These are phyloP conservation scores for Gymnocypris eckloni DNA, from an alignment of 2,797 vertebrate genomes.

Conservation along the genomic window DNA sequence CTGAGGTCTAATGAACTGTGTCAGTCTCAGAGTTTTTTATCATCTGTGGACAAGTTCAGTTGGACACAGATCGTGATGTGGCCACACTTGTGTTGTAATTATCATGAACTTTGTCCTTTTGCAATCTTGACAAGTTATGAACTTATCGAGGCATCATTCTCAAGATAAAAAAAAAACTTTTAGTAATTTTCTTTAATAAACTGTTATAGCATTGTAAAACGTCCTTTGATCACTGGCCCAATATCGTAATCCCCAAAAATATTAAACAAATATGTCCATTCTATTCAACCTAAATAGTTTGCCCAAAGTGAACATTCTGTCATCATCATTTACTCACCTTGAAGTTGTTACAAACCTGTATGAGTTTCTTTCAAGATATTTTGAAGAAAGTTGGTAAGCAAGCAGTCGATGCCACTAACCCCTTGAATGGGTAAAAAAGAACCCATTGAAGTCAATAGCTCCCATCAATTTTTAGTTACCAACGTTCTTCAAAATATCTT, in stretches of 20 bases:
- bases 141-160: not conserved
- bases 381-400: not conserved
- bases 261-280: not conserved
- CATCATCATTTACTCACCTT: not conserved
- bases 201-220: not conserved
- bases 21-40: not conserved
- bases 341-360: not conserved
- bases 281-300: not conserved
- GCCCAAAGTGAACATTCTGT: not conserved
- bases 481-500: not conserved
- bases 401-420: not conserved
- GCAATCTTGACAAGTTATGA: conserved; percentile 52
- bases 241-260: not conserved
- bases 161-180: not conserved
- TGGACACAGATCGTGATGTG: conserved; percentile 50
- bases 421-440: not conserved
- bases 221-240: not conserved
- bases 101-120: conserved; percentile 67
- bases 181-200: not conserved
- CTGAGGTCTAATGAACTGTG: not conserved
- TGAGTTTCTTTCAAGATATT: not conserved
- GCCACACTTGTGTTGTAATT: conserved; percentile 70
- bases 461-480: not conserved
- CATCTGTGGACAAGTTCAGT: conserved; percentile 58
- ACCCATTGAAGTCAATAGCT: not conserved